A percentile compares a stretch with the other conserved stretches of the same genome.
Conservation (phyloP, 2,888 invertebrate species). For the Aphodius sticticus region DNA sequence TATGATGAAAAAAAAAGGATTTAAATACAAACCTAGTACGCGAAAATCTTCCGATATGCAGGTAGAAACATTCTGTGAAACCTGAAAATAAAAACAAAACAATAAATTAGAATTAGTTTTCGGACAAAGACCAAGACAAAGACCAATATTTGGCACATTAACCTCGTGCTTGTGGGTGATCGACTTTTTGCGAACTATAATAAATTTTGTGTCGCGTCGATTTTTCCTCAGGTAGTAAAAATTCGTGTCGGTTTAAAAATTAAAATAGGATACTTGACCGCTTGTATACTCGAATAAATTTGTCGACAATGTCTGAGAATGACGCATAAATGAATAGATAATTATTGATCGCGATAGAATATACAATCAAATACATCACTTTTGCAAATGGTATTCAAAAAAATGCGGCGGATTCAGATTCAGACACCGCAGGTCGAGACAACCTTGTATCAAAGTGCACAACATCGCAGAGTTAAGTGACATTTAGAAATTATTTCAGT, state of each 20-base stretch:
- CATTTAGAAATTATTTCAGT: background rate
- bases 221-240: conserved; percentile 9
- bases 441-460: background rate
- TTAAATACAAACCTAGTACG: conserved; percentile 12
- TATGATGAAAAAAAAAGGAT: too few relatives aligned
- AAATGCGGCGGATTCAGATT: background rate
- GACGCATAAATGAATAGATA: conserved; percentile 36
- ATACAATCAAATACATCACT: background rate
- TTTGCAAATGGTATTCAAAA: background rate
- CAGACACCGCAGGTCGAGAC: background rate
- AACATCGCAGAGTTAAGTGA: background rate
- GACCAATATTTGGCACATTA: background rate
- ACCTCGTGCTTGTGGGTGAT: conserved; percentile 5
- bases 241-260: background rate
- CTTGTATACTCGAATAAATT: conserved; percentile 30
- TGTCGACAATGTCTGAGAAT: conserved; percentile 32
- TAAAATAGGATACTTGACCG: conserved; percentile 16
- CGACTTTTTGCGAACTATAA: background rate
- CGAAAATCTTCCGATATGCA: background rate
- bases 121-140: background rate
- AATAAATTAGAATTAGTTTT: background rate
- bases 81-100: conserved; percentile 4
- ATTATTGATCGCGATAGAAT: conserved; percentile 6
- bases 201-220: background rate
- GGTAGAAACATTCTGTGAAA: conserved; percentile 16